Evolutionary conservation across 2,888 invertebrate species (phyloP), one percentile per base, ranked within the genome.

Genomic region (Antheraea yamamai): DNA sequence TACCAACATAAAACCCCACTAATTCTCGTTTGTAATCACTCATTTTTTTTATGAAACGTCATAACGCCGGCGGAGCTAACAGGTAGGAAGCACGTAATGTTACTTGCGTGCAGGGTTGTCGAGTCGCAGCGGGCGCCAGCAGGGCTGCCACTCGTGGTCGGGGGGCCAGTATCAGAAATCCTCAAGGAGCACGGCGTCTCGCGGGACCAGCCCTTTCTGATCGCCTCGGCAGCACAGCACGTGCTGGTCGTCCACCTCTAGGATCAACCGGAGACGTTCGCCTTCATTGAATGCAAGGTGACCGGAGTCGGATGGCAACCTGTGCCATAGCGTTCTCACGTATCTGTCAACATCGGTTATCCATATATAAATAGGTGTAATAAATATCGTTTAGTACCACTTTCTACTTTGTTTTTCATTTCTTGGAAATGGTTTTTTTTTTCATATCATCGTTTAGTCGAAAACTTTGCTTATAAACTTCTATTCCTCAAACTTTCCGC

Each of bases 231-330:
- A 97, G 88, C 97, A 97, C 76, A 97, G 91, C 80, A 97, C 89
- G 96, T 97, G 96, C 82, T 97, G 97, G 83, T 96, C 96, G 88
- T 97, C 97, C 72, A 97, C 97, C 83, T 97, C 97, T 51, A 97
- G 92, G 73, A 97, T 96, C 58, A 97, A 95, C 78, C 96, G 96
- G 72, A 97, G 93, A 70, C 96, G 95, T 86, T 97, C 97, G 26
- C 97, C 97, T 88, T 97, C 97, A 87, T 96, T 97, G 91, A 97
- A 97, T 20, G 97, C 96, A 64, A 97, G 93, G 84, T 97, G 97
- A 18, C 97, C 97, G 73, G 96, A 97, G 85, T 97, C 97, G 0
- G 97, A 96, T n/a, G 97, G 97, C 76, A 97, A 90, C 82, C 97
- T 95, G 84, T 97, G 97, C 90, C 96, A 96, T 66, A 97, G 89